Percentiles rank a stretch among this genome's conserved stretches.
phyloP scores from a whole-genome alignment of 2,797 vertebrate genomes.

The Myotis daubentonii region DNA sequence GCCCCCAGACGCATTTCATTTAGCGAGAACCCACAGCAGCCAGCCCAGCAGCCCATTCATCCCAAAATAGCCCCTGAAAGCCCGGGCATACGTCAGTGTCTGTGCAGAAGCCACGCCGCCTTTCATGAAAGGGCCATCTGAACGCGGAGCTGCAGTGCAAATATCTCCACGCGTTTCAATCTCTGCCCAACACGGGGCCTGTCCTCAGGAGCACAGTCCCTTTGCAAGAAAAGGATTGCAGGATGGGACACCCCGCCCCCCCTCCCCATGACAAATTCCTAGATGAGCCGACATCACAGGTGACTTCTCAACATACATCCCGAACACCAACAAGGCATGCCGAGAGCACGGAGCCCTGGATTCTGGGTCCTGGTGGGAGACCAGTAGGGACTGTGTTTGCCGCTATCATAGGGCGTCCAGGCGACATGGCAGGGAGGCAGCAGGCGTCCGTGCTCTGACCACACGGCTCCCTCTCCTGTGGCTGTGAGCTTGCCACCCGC shows the following conservation, averaged over 20 bases:
- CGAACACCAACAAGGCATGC: neutral
- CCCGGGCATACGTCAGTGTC: neutral
- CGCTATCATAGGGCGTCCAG: neutral
- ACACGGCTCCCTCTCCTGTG: neutral
- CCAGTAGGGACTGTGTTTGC: neutral
- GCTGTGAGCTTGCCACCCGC: neutral
- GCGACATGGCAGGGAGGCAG: neutral
- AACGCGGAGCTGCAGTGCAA: constrained; percentile 60
- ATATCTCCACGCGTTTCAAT: constrained; percentile 69
- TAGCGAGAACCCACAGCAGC: constrained; percentile 55
- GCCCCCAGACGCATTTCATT: constrained; percentile 7
- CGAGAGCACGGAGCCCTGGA: neutral
- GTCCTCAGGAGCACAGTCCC: constrained; percentile 55
- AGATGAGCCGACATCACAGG: neutral
- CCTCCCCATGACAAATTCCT: neutral
- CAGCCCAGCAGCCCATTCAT: constrained; percentile 49
- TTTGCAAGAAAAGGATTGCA: constrained; percentile 57
- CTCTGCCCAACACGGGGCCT: constrained; percentile 56
- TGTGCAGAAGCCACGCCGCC: neutral
- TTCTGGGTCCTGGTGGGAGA: neutral
- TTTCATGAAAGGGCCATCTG: constrained; percentile 61
- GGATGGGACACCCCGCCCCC: neutral
- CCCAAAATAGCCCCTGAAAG: constrained; percentile 66
- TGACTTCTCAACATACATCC: constrained; percentile 16
- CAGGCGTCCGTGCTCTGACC: rapidly evolving